Evolutionary conservation across 2,888 invertebrate species (phyloP).

Genomic region (Belgica antarctica): DNA sequence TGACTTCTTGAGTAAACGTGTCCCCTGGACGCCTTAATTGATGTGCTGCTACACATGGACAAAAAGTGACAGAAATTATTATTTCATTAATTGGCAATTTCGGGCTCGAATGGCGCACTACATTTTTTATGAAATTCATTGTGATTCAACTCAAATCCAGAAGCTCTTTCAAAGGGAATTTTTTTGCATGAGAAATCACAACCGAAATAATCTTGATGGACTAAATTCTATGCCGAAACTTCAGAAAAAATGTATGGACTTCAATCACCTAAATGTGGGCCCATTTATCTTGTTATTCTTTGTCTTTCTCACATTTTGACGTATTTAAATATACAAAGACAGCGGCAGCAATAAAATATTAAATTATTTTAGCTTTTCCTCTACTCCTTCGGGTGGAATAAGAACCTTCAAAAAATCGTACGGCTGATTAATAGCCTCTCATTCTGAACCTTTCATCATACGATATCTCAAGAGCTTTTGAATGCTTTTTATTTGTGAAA

Average conservation of each 20-base stretch:
- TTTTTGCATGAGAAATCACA: constrained; percentile 30
- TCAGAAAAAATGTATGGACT: constrained; percentile 29
- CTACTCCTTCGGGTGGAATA: background rate
- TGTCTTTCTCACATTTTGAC: constrained; percentile 40
- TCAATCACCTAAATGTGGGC: constrained; percentile 22
- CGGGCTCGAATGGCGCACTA: no score
- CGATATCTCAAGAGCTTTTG: constrained; percentile 17
- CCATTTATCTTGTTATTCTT: constrained; percentile 33
- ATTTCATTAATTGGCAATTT: no score
- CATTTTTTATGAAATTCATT: no score
- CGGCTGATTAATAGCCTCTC: constrained; percentile 36
- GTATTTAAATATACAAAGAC: constrained; percentile 21
- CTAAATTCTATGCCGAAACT: constrained; percentile 22
- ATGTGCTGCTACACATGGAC: no score
- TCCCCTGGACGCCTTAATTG: no score
- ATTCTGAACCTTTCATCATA: constrained; percentile 36
- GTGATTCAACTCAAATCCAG: constrained; percentile 1
- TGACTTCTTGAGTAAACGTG: no score
- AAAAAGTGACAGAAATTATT: no score
- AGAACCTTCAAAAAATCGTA: constrained; percentile 39
- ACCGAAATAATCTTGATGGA: constrained; percentile 23
- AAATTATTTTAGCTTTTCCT: constrained; percentile 35
- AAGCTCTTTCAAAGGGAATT: background rate
- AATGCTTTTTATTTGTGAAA: constrained; percentile 28
- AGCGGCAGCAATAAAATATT: constrained; percentile 10